Evolutionary conservation across 2,888 invertebrate genomes (phyloP), one percentile per base, ranked within the genome.

Genomic region (Dendrolimus houi): DNA sequence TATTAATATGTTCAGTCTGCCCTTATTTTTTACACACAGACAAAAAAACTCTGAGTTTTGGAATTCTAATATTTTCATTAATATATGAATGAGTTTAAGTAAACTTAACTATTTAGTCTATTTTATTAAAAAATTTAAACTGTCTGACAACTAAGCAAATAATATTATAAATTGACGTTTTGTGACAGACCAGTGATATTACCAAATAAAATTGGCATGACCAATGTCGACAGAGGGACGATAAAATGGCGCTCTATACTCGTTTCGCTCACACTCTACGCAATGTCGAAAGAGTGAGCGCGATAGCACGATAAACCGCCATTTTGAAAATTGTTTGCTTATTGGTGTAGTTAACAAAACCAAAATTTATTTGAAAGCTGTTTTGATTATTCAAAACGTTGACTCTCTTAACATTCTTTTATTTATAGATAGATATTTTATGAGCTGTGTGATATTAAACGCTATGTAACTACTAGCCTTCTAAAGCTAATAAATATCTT

Each of bases 341-440:
- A 62, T 63, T 59, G 57, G 62, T 57, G 55, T 53, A 57, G 40
- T 55, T 56, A 58, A 55, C 55, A 63, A 62, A 57, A 62, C 55
- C 63, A 62, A 57, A 62, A 61, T 59, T 63, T 59, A 65, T 64
- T 67, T 64, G 56, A 56, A 29, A 29, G 29, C 3, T 62, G 60
- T 64, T 58, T 61, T 64, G 57, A 52, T 53, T 58, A 59, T 47
- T 12, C 55, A 57, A 62, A 63, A 56, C 57, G 47, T 55, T 52
- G 2, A 57, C 56, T 57, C 59, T 52, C 14, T 58, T 12, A 52
- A 56, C 59, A 62, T 62, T 61, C 55, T 60, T 47, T 53, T 59
- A 56, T 47, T 53, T 54, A 56, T 47, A 47, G 12, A 10, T 47
- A 47, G 12, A 10, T 47, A 47, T 47, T 47, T 47, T 47, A 47